Evolutionary conservation across 2,888 invertebrate genomes (phyloP), one percentile per base, ranked within the genome.

Genomic region (Heliconius ismenius): DNA sequence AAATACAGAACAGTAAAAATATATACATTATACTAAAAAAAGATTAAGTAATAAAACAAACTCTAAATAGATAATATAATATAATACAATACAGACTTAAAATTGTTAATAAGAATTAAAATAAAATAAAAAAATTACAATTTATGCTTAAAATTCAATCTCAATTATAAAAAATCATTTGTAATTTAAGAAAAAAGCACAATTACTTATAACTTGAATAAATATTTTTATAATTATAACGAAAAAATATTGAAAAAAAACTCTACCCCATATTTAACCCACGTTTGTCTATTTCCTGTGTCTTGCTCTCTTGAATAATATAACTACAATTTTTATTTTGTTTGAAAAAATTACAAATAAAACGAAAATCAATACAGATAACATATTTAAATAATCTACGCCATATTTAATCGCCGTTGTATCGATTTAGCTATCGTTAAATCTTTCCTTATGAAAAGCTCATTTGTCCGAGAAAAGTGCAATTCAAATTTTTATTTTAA

Each of bases 71-170:
- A 43, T 67, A 36, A 65, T 65, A 65, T 36, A 36, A 21, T 36
- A 65, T 10, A 36, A 65, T 36, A 65, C 36, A 65, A 36, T 18
- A 49, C 49, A 49, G 21, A 49, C 49, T 21, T 49, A 49, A 49
- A 49, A 49, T 49, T 49, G 49, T 49, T 49, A 49, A 21, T 49
- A 65, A 65, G 13, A 67, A 24, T 15, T 67, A 43, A 36, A n/a
- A n/a, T 39, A 9, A 15, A 24, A 15, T 67, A 43, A 67, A 67
- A 67, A 65, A 43, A 39, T 43, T 15, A 67, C 65, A 43, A 67
- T 43, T 39, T 67, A 67, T 43, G 39, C 26, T 67, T 67, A 65
- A 65, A 65, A 36, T 21, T 65, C 7, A 39, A 67, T 67, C 67
- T 43, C 67, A 43, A 43, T n/a, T 10, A 58, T 58, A 58, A 58